A percentile compares a stretch with the other conserved stretches of the same genome.
Evolutionary conservation across 1,140 invertebrate genomes (phyloP).

Genomic region (Plectrocnemia conspersa): DNA sequence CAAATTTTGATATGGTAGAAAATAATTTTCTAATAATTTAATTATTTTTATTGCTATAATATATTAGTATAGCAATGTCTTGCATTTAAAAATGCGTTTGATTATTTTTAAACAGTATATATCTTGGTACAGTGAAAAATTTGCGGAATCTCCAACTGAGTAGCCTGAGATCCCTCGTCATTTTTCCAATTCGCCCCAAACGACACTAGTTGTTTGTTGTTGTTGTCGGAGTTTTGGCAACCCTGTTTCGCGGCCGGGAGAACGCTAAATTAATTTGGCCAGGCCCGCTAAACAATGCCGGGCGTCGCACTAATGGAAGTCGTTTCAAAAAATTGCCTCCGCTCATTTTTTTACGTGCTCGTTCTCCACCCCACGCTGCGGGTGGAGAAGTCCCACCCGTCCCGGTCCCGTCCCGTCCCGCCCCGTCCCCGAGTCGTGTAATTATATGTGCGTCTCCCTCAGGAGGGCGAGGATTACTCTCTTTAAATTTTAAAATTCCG

Average conservation of each 20-base stretch:
- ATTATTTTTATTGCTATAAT: too few species aligned
- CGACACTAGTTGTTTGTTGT: not conserved
- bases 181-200: too few species aligned
- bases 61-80: too few species aligned
- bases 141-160: too few species aligned
- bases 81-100: too few species aligned
- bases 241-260: conserved; percentile 25
- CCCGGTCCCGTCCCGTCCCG: not conserved
- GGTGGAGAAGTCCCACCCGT: conserved; percentile 12
- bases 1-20: too few species aligned
- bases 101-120: too few species aligned
- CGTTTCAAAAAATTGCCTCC: conserved; percentile 37
- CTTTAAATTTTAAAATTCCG: conserved; percentile 36
- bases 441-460: conserved; percentile 17
- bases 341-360: conserved; percentile 37
- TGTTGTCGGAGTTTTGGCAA: conserved; percentile 18
- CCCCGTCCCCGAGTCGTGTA: conserved; percentile 4
- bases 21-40: too few species aligned
- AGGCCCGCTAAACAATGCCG: conserved; percentile 37
- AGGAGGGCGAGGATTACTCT: conserved; percentile 32
- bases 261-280: conserved; percentile 37
- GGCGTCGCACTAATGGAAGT: conserved; percentile 37
- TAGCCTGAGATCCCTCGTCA: too few species aligned
- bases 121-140: too few species aligned
- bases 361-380: conserved; percentile 33